Base-by-base conservation (phyloP, 1,140 invertebrate species). In the Cataglyphis hispanica region DNA sequence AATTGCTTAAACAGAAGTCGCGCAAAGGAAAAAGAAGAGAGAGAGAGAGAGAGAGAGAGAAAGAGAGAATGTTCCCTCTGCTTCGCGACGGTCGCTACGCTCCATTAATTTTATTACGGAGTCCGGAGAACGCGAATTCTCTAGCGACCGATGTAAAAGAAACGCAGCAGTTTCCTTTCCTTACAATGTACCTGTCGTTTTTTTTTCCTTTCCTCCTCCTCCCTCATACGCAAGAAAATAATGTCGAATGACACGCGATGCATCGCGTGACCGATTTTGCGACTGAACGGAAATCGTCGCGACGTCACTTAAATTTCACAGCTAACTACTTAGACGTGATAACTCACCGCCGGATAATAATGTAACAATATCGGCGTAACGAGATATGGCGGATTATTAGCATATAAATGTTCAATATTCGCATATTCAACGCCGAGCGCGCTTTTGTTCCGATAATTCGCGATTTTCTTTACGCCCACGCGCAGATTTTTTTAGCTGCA, bases 81-180 rank as follows among this genome's bases (percentile, higher is more conserved):
- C 64, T 81, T 25, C 83, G 60, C 78, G 87, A 87, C 67, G 64
- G 60, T 88, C 56, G 69, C 60, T 63, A 91, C 88, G 92, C 89
- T 92, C 92, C 91, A 92, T 92, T 92, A 92, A 92, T 92, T 92
- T 92, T 92, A 92, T 91, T 92, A 92, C 86, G 76, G 84, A 88
- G 64, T 63, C 83, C 72, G 72, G 87, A 90, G 87, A 89, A 72
- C 64, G 69, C 87, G 76, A 87, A 87, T 84, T 87, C 84, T 84
- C 84, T 86, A 74, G 64, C 75, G 46, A 88, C 80, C 85, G 84
- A 88, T 84, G 63, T 63, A 78, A 25, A 60, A 58, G 37, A 27
- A 64, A 25, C 64, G 76, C 53, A 43, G 76, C 27, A 77, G 37
- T 61, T 85, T 69, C 69, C 53, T 16, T 53, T 61, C 56, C 46